A percentile compares a stretch with the other conserved stretches of the same genome.
Conservation (phyloP, 2,888 invertebrate genomes). For the Synergus umbraculus region DNA sequence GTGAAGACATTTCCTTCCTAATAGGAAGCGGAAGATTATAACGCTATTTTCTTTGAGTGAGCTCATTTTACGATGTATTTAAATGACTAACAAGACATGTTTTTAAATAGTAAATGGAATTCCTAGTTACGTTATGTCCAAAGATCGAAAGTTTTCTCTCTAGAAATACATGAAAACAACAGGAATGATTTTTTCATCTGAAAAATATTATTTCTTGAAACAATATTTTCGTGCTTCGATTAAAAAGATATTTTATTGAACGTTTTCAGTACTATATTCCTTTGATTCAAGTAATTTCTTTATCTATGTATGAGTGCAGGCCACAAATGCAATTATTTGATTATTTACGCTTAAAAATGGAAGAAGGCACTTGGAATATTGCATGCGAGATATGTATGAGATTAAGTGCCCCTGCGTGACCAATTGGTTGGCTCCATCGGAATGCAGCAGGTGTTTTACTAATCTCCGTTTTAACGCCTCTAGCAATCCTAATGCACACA, state of each 20-base stretch:
- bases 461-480: slow-evolving; percentile 32
- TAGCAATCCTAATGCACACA: slow-evolving; percentile 11
- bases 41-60: slow-evolving; percentile 14
- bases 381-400: not conserved
- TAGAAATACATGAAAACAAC: too few relatives aligned
- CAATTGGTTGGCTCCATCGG: slow-evolving; percentile 28
- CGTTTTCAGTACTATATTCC: too few relatives aligned
- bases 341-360: not conserved
- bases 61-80: slow-evolving; percentile 18
- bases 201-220: too few relatives aligned
- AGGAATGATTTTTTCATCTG: too few relatives aligned
- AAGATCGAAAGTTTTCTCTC: not conserved
- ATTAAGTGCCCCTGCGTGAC: not conserved
- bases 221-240: too few relatives aligned
- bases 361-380: slow-evolving; percentile 4
- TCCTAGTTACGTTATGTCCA: not conserved
- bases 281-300: too few relatives aligned
- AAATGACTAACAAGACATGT: not conserved
- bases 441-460: slow-evolving; percentile 32
- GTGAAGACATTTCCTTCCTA: slow-evolving; percentile 1
- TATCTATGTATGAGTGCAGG: too few relatives aligned
- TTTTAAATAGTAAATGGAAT: not conserved
- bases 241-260: too few relatives aligned
- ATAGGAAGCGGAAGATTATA: slow-evolving; percentile 28
- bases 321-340: not conserved